Conservation (phyloP, 2,797 vertebrate species). For the Molossus alvarezi region DNA sequence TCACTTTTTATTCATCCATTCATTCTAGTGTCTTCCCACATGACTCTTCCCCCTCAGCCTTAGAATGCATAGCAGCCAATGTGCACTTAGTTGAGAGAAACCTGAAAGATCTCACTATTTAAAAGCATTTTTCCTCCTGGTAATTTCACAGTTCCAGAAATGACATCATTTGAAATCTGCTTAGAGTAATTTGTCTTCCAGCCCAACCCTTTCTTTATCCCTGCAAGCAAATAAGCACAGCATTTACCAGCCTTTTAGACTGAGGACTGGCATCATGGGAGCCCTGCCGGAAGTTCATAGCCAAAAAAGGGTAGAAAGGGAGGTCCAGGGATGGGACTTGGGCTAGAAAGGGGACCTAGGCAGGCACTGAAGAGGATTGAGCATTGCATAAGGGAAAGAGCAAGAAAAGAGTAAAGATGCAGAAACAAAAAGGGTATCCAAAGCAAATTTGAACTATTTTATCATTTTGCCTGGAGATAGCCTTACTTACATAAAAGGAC, state of each 20-base stretch:
- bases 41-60: background rate
- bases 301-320: background rate
- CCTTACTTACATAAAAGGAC: slow-evolving; percentile 30
- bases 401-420: background rate
- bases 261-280: background rate
- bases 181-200: slow-evolving; percentile 26
- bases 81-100: slow-evolving; percentile 14
- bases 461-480: background rate
- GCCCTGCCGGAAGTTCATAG: background rate
- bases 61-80: background rate
- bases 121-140: slow-evolving; percentile 11
- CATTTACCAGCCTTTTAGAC: slow-evolving; percentile 7
- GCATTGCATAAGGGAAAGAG: background rate
- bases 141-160: slow-evolving; percentile 26
- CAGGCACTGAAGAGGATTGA: background rate
- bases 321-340: background rate
- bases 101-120: slow-evolving; percentile 24
- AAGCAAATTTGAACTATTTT: slow-evolving; percentile 3
- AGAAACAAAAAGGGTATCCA: background rate
- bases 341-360: background rate
- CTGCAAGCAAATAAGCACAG: background rate
- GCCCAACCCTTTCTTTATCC: too few species aligned
- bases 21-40: background rate
- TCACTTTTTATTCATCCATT: background rate
- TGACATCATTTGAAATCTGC: slow-evolving; percentile 45